phyloP scores from a whole-genome alignment of 53 echinoderm and acorn worm genomes.

The Zoroaster sp. region DNA sequence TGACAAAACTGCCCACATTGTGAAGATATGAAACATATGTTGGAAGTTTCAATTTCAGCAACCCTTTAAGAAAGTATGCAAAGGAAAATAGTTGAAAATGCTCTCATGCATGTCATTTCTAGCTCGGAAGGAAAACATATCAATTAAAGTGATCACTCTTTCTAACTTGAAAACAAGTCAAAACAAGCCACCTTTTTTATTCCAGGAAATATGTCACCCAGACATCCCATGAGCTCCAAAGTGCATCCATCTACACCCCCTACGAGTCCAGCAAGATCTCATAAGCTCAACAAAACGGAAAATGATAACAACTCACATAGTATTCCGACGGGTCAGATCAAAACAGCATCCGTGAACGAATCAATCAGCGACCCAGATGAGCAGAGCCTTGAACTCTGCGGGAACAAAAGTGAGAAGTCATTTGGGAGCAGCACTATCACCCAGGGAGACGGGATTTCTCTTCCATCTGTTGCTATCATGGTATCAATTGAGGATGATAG shows the following conservation, averaged over 20 bases:
- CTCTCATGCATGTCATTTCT: too few species aligned
- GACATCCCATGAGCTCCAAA: background rate
- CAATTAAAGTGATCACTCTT: too few species aligned
- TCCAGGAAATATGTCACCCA: background rate
- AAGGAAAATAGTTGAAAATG: too few species aligned
- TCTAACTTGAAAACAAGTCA: too few species aligned
- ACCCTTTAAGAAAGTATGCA: too few species aligned
- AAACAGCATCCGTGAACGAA: background rate
- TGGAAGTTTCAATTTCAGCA: too few species aligned
- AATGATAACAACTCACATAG: constrained; percentile 7
- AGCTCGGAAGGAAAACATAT: too few species aligned
- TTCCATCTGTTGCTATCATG: constrained; percentile 40
- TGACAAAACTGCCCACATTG: too few species aligned
- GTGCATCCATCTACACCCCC: constrained; percentile 16
- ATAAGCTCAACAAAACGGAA: background rate
- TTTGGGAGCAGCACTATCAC: background rate
- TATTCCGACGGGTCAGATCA: constrained; percentile 5
- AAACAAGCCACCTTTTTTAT: background rate
- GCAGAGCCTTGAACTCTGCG: background rate
- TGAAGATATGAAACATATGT: too few species aligned
- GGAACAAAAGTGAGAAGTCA: background rate
- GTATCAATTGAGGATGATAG: constrained; percentile 78
- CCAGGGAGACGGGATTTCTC: background rate
- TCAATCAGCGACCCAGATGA: background rate
- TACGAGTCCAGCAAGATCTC: constrained; percentile 7